Base-by-base conservation (phyloP, 2,888 invertebrate species). In the Pantelozetes paolii region DNA sequence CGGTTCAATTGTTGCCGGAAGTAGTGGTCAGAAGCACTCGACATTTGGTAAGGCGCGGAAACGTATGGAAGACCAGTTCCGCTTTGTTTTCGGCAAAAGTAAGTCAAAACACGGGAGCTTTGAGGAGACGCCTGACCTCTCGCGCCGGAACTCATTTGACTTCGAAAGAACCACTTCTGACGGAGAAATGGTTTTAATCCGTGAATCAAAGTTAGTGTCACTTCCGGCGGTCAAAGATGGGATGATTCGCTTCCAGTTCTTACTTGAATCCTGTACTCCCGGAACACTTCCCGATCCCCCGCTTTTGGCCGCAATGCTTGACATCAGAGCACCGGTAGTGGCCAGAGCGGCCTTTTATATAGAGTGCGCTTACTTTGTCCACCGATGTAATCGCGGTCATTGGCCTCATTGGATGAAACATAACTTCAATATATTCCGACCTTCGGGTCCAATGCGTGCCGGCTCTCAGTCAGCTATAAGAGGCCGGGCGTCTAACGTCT, bases 391-490 rank as follows among this genome's bases (percentile, higher is more conserved):
- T 82, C 92, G 93, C 81, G 97, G 97, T 0, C 94, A 95, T 79
- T 99, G 99, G 99, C 98, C 99, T 0, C 88, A 90, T 73, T 99
- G 99, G 97, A 91, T 97, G 87, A 94, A 94, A 83, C 88, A 92
- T 11, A 91, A 90, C 80, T 85, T 89, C 76, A 88, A 89, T 9
- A 87, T 89, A 80, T 89, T 89, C 81, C 85, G 90, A 64, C 88
- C 88, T 0, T 89, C 88, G 1, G 89, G 89, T 45, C 50, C 75
- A 23, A 57, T 40, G 26, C 42, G 70, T 8, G 15, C 69, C 18
- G 67, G 72, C 8, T 72, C 72, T n/a, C 71, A 71, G 23, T 71
- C 74, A 5, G 73, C 42, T 2, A 71, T 75, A 3, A 42, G 59
- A n/a, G 73, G 62, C 23, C 59, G 74, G 32, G 67, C 75, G 18